Evolutionary conservation across 2,888 invertebrate species (phyloP).

Genomic region (Athripsodes cinereus): DNA sequence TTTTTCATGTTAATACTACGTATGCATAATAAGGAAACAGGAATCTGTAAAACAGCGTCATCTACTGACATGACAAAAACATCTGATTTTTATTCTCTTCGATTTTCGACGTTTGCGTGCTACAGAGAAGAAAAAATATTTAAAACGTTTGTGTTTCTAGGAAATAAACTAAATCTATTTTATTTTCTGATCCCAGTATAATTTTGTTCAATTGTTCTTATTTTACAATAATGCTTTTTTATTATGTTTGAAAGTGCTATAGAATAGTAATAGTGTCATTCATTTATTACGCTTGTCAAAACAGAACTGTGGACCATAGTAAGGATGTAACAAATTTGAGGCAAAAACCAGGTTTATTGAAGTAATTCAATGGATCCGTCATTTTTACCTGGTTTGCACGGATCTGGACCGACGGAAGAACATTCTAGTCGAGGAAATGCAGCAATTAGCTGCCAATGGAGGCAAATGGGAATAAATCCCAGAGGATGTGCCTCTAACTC

Average conservation of each 20-base stretch:
- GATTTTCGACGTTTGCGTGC: constrained; percentile 14
- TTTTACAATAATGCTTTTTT: background rate
- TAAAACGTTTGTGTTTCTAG: too few relatives aligned
- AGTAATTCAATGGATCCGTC: constrained; percentile 15
- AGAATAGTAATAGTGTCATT: background rate
- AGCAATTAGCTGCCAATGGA: constrained; percentile 45
- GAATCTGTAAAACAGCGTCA: constrained; percentile 13
- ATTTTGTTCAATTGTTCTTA: background rate
- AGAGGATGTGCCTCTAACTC: constrained; percentile 41
- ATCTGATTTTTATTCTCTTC: constrained; percentile 12
- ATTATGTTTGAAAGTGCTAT: background rate
- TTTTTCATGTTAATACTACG: too few relatives aligned
- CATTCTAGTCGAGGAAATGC: constrained; percentile 35
- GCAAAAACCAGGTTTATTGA: too few relatives aligned
- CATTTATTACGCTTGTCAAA: background rate
- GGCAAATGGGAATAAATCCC: constrained; percentile 42
- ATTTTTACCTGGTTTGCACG: constrained; percentile 10
- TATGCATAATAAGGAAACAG: background rate
- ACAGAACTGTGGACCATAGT: too few relatives aligned
- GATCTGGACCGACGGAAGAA: constrained; percentile 26
- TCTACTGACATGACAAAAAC: constrained; percentile 21
- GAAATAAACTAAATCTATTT: too few relatives aligned
- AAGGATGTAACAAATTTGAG: too few relatives aligned
- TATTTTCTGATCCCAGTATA: background rate
- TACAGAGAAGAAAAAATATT: background rate